Evolutionary conservation across 1,140 invertebrate genomes (phyloP), one percentile per base, ranked within the genome.

Genomic region (Eupristina koningsbergeri): DNA sequence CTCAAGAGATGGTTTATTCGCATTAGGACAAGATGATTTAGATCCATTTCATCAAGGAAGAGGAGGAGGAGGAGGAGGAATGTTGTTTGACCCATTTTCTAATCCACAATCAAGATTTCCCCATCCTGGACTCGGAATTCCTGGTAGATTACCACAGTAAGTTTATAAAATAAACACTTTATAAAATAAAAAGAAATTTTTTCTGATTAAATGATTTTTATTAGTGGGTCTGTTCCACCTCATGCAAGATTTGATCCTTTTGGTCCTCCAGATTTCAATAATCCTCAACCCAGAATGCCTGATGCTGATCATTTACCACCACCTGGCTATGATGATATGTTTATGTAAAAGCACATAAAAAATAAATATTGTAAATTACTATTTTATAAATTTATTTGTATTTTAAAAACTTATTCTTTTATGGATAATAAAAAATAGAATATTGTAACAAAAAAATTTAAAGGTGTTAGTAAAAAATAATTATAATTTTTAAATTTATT

Each of bases 221-320:
- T 80, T 88, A 95, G 94, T 83, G 95, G 95, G 39, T 93, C 95
- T 41, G 92, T 96, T 29, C 96, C 96, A 41, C 96, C 96, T 1
- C 94, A 95, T 50, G 96, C 96, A 17, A 93, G 96, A 87, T 97
- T 96, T 90, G 96, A 97, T 93, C 96, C 96, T 0, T 96, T 97
- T 89, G 94, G 94, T 7, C 96, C 96, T 17, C 94, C 95, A 13
- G 94, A 93, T 36, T 86, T 89, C 67, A 89, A 91, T 39, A 90
- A 88, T 63, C 88, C 86, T 8, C 82, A 64, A 67, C 53, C 80
- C 45, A 84, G 86, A 61, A 91, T 93, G 13, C 96, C 95, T 6
- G 96, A 96, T 88, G 93, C 94, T n/a, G 96, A 96, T 88, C 95
- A 96, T 86, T 90, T 96, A 75, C 95, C 94, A 71, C 95, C 95